Percentiles rank a stretch among this genome's conserved stretches.
Conservation (phyloP, 2,888 invertebrate genomes). For the Drosophila subsilvestris region DNA sequence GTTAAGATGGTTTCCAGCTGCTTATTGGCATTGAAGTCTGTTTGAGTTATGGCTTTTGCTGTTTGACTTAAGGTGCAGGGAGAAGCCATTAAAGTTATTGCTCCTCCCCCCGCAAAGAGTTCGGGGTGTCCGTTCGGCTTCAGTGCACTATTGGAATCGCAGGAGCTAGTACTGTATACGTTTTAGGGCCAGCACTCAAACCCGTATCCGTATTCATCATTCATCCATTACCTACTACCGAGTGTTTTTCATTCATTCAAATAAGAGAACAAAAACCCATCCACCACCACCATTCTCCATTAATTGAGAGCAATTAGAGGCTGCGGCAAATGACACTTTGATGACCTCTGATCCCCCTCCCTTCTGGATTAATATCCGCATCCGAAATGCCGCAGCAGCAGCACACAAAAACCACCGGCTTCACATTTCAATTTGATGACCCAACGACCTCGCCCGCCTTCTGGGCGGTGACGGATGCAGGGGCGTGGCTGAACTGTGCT, state of each 20-base stretch:
- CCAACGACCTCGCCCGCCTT: conserved; percentile 57
- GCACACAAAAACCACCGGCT: conserved; percentile 38
- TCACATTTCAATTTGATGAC: conserved; percentile 67
- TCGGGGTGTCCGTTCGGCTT: neutral
- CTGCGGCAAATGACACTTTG: conserved; percentile 61
- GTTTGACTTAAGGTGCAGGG: conserved; percentile 16
- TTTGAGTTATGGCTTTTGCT: conserved; percentile 38
- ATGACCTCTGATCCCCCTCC: conserved; percentile 44
- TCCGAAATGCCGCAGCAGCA: conserved; percentile 20
- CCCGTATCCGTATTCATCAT: conserved; percentile 46
- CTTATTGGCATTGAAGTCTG: conserved; percentile 48
- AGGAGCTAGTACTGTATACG: neutral
- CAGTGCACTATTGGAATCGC: neutral
- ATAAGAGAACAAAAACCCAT: conserved; percentile 12
- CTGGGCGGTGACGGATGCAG: neutral
- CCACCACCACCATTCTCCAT: conserved; percentile 32
- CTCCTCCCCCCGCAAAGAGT: neutral
- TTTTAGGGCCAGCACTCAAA: conserved; percentile 5
- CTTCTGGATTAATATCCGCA: conserved; percentile 37
- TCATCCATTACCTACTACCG: conserved; percentile 3
- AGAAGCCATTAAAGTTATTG: conserved; percentile 20
- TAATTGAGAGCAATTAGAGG: conserved; percentile 65
- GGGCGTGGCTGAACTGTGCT: conserved; percentile 22
- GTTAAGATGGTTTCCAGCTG: conserved; percentile 29
- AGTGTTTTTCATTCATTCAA: conserved; percentile 47